These are phyloP conservation scores for Bombus balteatus DNA, from an alignment of 1,140 invertebrate species.

Conservation along the genomic window DNA sequence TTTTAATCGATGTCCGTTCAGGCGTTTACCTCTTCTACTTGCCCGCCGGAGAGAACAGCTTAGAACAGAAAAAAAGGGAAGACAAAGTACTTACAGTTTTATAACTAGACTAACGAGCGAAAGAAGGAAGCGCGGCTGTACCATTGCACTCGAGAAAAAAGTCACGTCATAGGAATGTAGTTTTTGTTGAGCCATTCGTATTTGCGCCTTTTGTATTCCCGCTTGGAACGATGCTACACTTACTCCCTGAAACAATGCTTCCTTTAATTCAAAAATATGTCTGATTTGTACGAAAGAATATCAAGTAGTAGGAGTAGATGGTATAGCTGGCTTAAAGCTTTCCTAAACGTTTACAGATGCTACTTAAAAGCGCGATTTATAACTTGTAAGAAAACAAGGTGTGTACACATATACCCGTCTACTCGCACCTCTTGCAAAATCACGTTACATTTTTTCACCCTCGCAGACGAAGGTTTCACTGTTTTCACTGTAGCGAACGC, in stretches of 20 bases:
- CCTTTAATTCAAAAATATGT: too few species aligned
- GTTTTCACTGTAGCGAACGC: constrained; percentile 1
- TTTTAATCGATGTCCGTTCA: constrained; percentile 14
- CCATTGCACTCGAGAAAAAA: constrained; percentile 1
- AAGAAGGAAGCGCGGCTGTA: too few species aligned
- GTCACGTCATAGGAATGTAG: neutral
- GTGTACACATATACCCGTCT: neutral
- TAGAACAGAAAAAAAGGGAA: neutral
- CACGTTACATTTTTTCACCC: neutral
- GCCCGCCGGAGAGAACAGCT: neutral
- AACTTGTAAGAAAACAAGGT: neutral
- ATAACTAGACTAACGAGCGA: neutral
- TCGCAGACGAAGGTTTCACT: neutral
- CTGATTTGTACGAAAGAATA: neutral
- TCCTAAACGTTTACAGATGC: neutral
- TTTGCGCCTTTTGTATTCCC: neutral
- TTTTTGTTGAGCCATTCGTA: neutral
- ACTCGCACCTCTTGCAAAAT: neutral
- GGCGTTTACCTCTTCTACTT: neutral
- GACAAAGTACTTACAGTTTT: constrained; percentile 7
- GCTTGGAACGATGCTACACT: neutral
- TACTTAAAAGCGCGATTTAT: neutral
- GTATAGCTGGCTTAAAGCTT: neutral
- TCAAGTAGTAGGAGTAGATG: neutral
- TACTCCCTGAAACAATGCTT: neutral